A percentile compares a stretch with the other conserved stretches of the same genome.
These are phyloP conservation scores for Sitophilus oryzae DNA, from an alignment of 1,140 invertebrate species.

Conservation along the genomic window DNA sequence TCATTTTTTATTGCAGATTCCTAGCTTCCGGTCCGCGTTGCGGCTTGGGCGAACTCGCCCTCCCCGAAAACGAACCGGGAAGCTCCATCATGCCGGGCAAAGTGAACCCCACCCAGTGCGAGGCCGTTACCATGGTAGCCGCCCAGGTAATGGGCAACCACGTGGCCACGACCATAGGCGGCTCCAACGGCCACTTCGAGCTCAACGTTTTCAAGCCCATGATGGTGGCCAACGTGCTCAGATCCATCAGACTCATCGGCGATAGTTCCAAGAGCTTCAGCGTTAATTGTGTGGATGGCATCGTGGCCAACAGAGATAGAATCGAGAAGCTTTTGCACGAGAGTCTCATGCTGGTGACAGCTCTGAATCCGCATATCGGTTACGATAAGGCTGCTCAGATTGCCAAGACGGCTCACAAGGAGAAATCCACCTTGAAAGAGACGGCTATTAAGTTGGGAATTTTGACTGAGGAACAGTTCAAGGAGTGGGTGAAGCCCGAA, in stretches of 20 bases:
- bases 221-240: constrained; percentile 93
- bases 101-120: constrained; percentile 99
- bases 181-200: constrained; percentile 98
- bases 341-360: constrained; percentile 97
- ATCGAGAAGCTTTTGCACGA: constrained; percentile 85
- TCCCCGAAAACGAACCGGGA: constrained; percentile 98
- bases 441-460: constrained; percentile 84
- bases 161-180: constrained; percentile 87
- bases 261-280: constrained; percentile 84
- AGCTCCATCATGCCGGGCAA: constrained; percentile 99
- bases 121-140: constrained; percentile 97
- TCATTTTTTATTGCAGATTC: constrained; percentile 51
- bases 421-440: constrained; percentile 85
- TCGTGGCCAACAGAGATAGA: constrained; percentile 73
- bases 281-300: constrained; percentile 90
- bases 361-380: constrained; percentile 96
- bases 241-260: constrained; percentile 84
- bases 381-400: constrained; percentile 97
- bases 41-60: constrained; percentile 88
- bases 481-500: constrained; percentile 89
- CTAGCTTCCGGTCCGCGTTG: constrained; percentile 94
- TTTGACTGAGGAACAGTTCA: constrained; percentile 85
- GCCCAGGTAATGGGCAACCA: constrained; percentile 99
- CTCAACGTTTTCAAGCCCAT: constrained; percentile 98
- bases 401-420: constrained; percentile 94